A percentile compares a stretch with the other conserved stretches of the same genome.
These are phyloP conservation scores for Macroteleia sp. DNA, from an alignment of 2,888 invertebrate species.

Conservation along the genomic window DNA sequence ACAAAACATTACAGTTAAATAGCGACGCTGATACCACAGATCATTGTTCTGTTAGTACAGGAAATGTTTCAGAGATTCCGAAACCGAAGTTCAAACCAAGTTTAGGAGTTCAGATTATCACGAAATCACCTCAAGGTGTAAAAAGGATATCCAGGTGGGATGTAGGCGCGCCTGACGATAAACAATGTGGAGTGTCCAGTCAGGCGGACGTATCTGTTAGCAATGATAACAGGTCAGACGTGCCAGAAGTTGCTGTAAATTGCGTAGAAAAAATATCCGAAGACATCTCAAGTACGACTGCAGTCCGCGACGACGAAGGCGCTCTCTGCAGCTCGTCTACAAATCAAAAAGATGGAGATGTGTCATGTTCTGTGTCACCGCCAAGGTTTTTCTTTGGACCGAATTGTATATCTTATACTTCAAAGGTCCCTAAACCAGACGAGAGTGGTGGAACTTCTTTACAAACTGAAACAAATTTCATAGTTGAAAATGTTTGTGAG, in stretches of 20 bases:
- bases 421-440: conserved; percentile 63
- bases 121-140: conserved; percentile 66
- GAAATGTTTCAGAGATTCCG: conserved; percentile 1
- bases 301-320: neutral
- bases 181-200: conserved; percentile 72
- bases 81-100: conserved; percentile 79
- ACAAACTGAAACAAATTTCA: neutral
- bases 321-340: conserved; percentile 31
- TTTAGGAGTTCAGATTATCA: conserved; percentile 81
- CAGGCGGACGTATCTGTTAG: conserved; percentile 77
- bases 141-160: conserved; percentile 84
- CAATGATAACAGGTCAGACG: neutral
- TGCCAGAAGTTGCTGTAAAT: conserved; percentile 25
- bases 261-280: conserved; percentile 21
- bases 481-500: conserved; percentile 16
- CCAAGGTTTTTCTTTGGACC: conserved; percentile 83
- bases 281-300: conserved; percentile 46
- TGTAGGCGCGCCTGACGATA: conserved; percentile 81
- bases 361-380: conserved; percentile 64
- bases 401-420: conserved; percentile 79
- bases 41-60: conserved; percentile 35
- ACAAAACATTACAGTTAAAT: conserved; percentile 69
- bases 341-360: conserved; percentile 11
- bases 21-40: conserved; percentile 62
- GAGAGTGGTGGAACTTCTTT: neutral